phyloP scores from a whole-genome alignment of 2,797 vertebrate species.

The Aphelocoma californica region DNA sequence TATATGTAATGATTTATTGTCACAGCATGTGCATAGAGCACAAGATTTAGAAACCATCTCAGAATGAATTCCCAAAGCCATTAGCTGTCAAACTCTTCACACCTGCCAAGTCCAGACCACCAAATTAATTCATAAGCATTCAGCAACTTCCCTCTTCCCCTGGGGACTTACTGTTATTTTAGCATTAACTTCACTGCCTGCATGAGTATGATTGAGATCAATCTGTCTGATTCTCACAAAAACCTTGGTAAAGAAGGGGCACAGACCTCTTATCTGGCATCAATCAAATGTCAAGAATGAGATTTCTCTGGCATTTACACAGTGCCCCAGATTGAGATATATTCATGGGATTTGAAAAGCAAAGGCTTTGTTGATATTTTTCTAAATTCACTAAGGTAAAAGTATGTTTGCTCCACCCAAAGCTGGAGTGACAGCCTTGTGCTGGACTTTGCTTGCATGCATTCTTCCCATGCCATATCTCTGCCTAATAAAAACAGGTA shows the following conservation, averaged over 20 bases:
- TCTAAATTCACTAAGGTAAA: not conserved
- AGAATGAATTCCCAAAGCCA: not conserved
- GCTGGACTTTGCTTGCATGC: not conserved
- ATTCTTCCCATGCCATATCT: not conserved
- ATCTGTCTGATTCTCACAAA: not conserved
- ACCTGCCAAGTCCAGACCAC: not conserved
- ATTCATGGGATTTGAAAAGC: not conserved
- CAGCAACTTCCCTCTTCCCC: not conserved
- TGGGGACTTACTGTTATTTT: not conserved
- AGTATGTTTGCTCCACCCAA: not conserved
- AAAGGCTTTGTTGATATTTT: not conserved
- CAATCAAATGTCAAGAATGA: not conserved
- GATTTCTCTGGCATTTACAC: not conserved
- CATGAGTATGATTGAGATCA: not conserved
- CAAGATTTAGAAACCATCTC: not conserved
- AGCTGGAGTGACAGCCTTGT: not conserved
- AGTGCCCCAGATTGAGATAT: not conserved
- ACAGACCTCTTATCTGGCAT: not conserved
- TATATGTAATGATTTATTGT: not conserved
- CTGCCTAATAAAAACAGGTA: not conserved
- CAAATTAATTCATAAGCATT: not conserved
- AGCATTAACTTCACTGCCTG: not conserved
- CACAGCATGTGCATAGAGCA: not conserved
- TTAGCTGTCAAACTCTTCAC: not conserved
- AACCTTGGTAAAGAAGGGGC: not conserved